Conservation (phyloP, 2,888 invertebrate species). For the Tetropium fuscum region DNA sequence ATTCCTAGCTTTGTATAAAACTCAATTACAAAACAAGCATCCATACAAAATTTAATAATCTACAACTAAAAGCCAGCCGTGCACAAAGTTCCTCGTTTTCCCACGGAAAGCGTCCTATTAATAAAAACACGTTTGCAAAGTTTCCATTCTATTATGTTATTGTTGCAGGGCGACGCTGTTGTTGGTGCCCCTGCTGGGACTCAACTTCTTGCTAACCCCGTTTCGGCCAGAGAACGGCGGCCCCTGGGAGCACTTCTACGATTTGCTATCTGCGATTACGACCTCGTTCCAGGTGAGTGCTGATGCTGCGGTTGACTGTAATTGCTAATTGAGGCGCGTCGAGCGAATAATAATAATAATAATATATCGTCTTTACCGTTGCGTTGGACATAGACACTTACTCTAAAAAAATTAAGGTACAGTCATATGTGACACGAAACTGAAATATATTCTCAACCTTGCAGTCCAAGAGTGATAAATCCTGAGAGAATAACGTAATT, state of each 20-base stretch:
- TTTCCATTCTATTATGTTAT: neutral
- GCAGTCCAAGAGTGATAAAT: no score
- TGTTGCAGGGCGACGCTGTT: constrained; percentile 83
- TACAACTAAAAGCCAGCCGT: no score
- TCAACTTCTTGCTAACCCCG: constrained; percentile 91
- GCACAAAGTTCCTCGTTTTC: neutral
- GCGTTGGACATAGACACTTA: no score
- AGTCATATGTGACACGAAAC: no score
- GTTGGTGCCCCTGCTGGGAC: constrained; percentile 89
- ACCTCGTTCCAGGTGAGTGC: constrained; percentile 87
- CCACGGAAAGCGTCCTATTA: neutral
- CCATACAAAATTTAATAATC: no score
- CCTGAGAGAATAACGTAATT: no score
- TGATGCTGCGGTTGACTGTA: neutral
- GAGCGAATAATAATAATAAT: no score
- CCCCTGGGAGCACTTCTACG: constrained; percentile 83
- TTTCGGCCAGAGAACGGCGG: constrained; percentile 79
- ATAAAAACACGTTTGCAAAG: neutral
- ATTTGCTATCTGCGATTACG: constrained; percentile 86
- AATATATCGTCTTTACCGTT: no score
- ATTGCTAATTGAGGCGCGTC: constrained; percentile 5
- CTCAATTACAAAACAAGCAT: no score
- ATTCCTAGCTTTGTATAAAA: no score
- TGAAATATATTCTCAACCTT: no score
- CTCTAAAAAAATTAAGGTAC: no score